A percentile compares a stretch with the other conserved stretches of the same genome.
These are phyloP conservation scores for Brevipalpus yothersi DNA, from an alignment of 1,140 invertebrate species.

Conservation along the genomic window DNA sequence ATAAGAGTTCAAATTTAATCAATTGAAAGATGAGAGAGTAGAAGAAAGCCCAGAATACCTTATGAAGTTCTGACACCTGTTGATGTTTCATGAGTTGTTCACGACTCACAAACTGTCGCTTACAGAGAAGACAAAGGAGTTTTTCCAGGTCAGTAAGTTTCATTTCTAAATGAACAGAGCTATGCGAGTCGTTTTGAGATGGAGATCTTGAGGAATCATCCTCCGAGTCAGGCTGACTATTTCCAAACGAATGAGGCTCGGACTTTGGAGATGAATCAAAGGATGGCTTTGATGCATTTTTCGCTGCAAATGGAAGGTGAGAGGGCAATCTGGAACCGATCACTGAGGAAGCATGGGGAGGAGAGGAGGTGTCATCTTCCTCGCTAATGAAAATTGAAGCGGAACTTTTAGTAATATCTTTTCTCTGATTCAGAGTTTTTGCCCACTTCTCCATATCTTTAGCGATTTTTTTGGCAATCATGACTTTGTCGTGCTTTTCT, in stretches of 20 bases:
- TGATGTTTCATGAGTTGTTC: conserved; percentile 74
- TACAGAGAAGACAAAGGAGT: conserved; percentile 80
- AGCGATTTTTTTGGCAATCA: conserved; percentile 91
- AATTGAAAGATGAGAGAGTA: neutral
- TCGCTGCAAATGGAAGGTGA: no score
- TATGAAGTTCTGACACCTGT: conserved; percentile 79
- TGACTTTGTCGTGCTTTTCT: conserved; percentile 59
- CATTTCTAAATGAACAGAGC: conserved; percentile 23
- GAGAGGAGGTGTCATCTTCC: neutral
- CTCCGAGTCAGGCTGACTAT: neutral
- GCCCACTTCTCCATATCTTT: conserved; percentile 94
- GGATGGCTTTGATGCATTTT: no score
- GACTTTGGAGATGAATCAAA: no score
- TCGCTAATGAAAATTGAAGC: neutral
- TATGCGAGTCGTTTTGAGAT: neutral
- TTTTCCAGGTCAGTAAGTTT: conserved; percentile 59
- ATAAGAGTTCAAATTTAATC: conserved; percentile 8
- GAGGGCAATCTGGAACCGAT: neutral
- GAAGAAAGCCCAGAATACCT: conserved; percentile 20
- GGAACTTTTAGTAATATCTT: conserved; percentile 34
- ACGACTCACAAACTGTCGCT: conserved; percentile 67
- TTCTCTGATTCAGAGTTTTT: conserved; percentile 86
- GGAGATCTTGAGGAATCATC: neutral
- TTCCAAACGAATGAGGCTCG: neutral
- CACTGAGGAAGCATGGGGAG: neutral